These are phyloP conservation scores for Xylocampa areola DNA, from an alignment of 2,888 invertebrate genomes.

Conservation along the genomic window DNA sequence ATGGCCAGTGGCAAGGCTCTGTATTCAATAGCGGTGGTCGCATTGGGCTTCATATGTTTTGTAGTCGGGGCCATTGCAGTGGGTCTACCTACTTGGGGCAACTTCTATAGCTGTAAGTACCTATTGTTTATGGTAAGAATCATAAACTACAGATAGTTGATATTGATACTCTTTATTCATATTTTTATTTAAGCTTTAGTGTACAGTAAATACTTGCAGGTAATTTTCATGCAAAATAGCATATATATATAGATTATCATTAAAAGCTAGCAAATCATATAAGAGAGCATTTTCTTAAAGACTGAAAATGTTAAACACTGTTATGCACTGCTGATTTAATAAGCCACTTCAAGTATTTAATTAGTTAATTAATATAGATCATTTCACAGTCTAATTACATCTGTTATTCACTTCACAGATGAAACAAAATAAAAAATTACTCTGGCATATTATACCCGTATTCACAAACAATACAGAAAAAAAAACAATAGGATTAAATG, in stretches of 20 bases:
- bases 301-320: slow-evolving; percentile 29
- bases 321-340: slow-evolving; percentile 37
- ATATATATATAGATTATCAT: slow-evolving; percentile 13
- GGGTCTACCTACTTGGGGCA: slow-evolving; percentile 96
- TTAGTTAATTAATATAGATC: slow-evolving; percentile 34
- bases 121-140: too few relatives aligned
- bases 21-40: slow-evolving; percentile 92
- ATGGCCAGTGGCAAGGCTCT: slow-evolving; percentile 92
- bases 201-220: slow-evolving; percentile 1
- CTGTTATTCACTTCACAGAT: slow-evolving; percentile 6
- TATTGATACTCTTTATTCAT: not conserved
- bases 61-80: slow-evolving; percentile 95
- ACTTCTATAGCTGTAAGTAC: slow-evolving; percentile 93
- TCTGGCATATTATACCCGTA: slow-evolving; percentile 26
- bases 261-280: slow-evolving; percentile 15
- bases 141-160: too few relatives aligned
- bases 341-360: slow-evolving; percentile 24
- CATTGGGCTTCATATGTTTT: slow-evolving; percentile 94
- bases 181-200: slow-evolving; percentile 4
- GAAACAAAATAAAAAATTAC: slow-evolving; percentile 14
- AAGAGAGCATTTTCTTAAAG: slow-evolving; percentile 19
- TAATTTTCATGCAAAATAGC: not conserved
- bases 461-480: slow-evolving; percentile 26
- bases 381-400: slow-evolving; percentile 37
- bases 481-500: slow-evolving; percentile 44